Base-by-base conservation (phyloP, 2,113 vertebrate species). In the Gadus chalcogrammus region DNA sequence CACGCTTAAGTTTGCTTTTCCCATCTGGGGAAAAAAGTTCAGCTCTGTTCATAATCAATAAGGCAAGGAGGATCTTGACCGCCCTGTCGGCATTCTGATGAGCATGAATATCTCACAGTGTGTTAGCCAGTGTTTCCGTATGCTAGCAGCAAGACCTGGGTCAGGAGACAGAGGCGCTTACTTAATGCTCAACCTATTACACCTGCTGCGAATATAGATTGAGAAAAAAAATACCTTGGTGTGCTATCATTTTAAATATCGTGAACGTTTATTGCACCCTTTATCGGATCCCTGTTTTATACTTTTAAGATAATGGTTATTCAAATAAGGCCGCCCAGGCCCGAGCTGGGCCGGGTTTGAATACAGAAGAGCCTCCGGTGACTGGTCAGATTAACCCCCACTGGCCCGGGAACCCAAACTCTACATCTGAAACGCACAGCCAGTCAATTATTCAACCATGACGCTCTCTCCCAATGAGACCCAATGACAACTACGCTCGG, bases 381-480 rank as follows among this genome's bases (percentile, higher is more conserved):
- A 64, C 71, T 38, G 48, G 35, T 68, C 71, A 71, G 76, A 9
- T 48, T 9, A 48, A 48, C 42, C 42, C 58, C 52, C n/a, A n/a
- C n/a, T n/a, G 22, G 15, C 6, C 52, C 72, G 48, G 79, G 79
- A 84, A 81, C 67, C 61, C 69, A 65, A 71, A 84, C 73, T 70
- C 59, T 53, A 61, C 73, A 64, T 3, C 17, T 71, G 65, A 82
- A 80, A 79, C 73, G 63, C 80, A 76, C 82, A 77, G 79, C 75
- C 71, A 71, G 76, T 88, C 79, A 88, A 89, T 90, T 85, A 89
- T 90, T 90, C 76, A 89, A 77, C 72, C 81, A 77, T 76, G 71
- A 78, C 22, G 72, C 73, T 76, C 70, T 76, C 68, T 73, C 64
- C 73, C 53, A 86, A 72, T 85, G 79, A 83, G 82, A 83, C 68